Evolutionary conservation across 53 echinoderm and acorn worm genomes (phyloP).

Genomic region (Arbacia lixula): DNA sequence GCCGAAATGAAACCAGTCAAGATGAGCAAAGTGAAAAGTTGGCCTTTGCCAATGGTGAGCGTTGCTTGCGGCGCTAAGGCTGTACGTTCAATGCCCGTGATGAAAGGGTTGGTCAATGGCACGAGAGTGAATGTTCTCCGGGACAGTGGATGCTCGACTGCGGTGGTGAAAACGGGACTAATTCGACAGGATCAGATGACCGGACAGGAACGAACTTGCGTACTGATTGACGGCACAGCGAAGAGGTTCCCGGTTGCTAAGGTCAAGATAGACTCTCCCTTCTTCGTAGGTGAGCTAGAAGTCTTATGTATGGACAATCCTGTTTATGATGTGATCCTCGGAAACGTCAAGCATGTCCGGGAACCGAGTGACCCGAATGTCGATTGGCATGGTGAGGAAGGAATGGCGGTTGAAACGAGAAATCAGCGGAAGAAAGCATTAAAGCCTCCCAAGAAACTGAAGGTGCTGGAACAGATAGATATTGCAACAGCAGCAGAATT

Average conservation of each 20-base stretch:
- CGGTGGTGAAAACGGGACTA: slow-evolving; percentile 49
- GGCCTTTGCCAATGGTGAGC: slow-evolving; percentile 9
- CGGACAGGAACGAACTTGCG: slow-evolving; percentile 6
- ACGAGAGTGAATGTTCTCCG: slow-evolving; percentile 54
- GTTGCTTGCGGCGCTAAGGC: slow-evolving; percentile 18
- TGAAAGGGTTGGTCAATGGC: slow-evolving; percentile 15
- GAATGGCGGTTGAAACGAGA: slow-evolving; percentile 21
- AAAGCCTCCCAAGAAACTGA: not conserved
- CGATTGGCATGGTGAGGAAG: not conserved
- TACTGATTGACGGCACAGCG: slow-evolving; percentile 68
- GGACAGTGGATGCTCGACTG: slow-evolving; percentile 74
- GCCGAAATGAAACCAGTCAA: not conserved
- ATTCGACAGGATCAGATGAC: slow-evolving; percentile 39
- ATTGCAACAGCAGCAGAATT: not conserved
- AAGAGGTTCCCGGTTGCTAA: slow-evolving; percentile 58
- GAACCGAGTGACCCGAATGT: slow-evolving; percentile 10
- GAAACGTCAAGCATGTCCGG: slow-evolving; percentile 34
- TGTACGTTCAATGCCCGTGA: slow-evolving; percentile 33
- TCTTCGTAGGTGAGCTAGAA: slow-evolving; percentile 45
- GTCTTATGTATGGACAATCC: slow-evolving; percentile 64
- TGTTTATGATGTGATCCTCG: slow-evolving; percentile 61
- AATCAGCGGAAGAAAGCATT: not conserved
- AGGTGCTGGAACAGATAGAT: not conserved
- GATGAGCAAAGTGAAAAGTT: not conserved
- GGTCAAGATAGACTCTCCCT: slow-evolving; percentile 59